Base-by-base conservation (phyloP, 2,888 invertebrate species). In the Bombylius discolor region DNA sequence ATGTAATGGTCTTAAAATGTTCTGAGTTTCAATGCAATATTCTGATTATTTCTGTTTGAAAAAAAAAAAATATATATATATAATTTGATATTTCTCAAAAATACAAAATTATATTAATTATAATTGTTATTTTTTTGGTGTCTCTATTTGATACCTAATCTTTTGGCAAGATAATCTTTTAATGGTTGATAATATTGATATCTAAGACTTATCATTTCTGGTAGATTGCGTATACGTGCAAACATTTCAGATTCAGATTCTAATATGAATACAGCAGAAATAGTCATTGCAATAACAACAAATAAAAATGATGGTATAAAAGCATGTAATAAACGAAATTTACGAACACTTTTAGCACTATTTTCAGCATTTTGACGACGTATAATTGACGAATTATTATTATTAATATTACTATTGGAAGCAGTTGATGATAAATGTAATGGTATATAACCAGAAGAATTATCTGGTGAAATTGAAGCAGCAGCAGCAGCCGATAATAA, bases 101-200 rank as follows among this genome's bases (percentile, higher is more conserved):
- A 23, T 23, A 2, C 23, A 23, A 23, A 23, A 23, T 23, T 23
- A 23, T 23, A 23, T 23, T 23, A 23, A 23, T 23, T 23, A n/a
- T n/a, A 23, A 23, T 23, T 23, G 23, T 23, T 23, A 23, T 23
- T 23, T 23, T 23, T 23, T 1, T 23, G 23, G 23, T 23, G 23
- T 23, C 23, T 2, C 23, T 42, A 42, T 52, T 56, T 58, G 32
- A 52, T 53, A 31, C 56, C 57, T 49, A 62, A 56, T 49, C 56
- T 54, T 57, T 56, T 58, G 23, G 57, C 52, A 36, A 88, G 73
- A 72, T 84, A 88, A 67, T 89, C 84, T 72, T 89, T 90, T 56
- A 89, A 77, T 33, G 91, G 90, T 65, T 85, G 83, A 74, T 91
- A 92, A 74, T 90, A 88, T 66, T 89, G 87, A 64, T 84, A 82